Percentiles rank a stretch among this genome's conserved stretches.
Conservation (phyloP, 2,113 vertebrate species). For the Perca flavescens region DNA sequence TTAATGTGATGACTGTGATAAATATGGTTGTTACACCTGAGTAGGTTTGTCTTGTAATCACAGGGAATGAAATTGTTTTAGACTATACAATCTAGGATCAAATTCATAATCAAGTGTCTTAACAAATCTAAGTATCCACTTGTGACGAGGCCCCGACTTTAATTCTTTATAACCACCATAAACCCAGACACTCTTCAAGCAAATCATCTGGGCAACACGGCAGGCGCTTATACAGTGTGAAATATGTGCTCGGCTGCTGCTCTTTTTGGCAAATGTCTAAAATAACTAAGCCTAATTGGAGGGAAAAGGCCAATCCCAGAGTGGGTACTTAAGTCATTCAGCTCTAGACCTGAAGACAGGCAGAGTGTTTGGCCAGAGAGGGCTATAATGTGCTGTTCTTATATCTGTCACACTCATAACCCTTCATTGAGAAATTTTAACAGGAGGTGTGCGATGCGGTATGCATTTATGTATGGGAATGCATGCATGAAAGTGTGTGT, state of each 20-base stretch:
- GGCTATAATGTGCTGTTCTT: background rate
- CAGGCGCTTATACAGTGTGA: constrained; percentile 40
- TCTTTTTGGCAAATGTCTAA: constrained; percentile 66
- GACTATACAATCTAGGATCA: constrained; percentile 2
- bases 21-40: constrained; percentile 20
- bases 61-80: background rate
- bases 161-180: constrained; percentile 53
- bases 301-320: constrained; percentile 47
- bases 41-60: background rate
- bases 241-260: constrained; percentile 44
- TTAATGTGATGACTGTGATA: constrained; percentile 26
- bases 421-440: constrained; percentile 21
- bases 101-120: constrained; percentile 14
- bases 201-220: constrained; percentile 56
- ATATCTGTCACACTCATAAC: constrained; percentile 30
- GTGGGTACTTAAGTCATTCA: constrained; percentile 37
- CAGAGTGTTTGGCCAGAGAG: constrained; percentile 37
- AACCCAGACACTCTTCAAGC: constrained; percentile 40
- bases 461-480: constrained; percentile 11
- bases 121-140: constrained; percentile 20
- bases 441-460: constrained; percentile 3
- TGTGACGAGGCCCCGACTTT: constrained; percentile 21
- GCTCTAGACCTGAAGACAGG: constrained; percentile 41
- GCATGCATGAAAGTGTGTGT: constrained; percentile 5
- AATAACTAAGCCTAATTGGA: constrained; percentile 68